Percentiles rank a stretch among this genome's conserved stretches.
These are phyloP conservation scores for Rhagonycha fulva DNA, from an alignment of 2,888 invertebrate genomes.

Conservation along the genomic window DNA sequence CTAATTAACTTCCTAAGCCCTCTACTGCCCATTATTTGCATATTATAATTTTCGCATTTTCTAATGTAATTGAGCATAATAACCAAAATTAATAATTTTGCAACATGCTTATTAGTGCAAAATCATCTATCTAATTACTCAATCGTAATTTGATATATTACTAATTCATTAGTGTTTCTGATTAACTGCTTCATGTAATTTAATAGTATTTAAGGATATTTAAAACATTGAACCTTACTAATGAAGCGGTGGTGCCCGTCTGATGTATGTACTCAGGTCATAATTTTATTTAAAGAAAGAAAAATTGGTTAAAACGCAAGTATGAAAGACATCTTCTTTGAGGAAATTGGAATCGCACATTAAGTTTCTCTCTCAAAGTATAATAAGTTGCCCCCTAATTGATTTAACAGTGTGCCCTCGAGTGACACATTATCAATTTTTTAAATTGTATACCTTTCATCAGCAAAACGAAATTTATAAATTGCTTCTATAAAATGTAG, in stretches of 20 bases:
- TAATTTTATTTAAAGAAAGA: no score
- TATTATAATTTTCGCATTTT: not conserved
- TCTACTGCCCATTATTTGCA: not conserved
- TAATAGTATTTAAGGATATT: not conserved
- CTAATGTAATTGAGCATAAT: not conserved
- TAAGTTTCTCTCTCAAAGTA: no score
- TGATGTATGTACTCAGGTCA: no score
- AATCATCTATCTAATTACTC: not conserved
- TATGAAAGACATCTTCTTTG: no score
- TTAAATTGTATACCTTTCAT: not conserved
- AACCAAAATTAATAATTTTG: not conserved
- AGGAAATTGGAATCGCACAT: no score
- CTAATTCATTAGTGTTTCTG: not conserved
- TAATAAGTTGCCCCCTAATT: no score
- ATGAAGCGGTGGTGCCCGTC: no score
- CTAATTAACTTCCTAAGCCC: not conserved
- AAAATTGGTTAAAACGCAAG: no score
- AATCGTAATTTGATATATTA: not conserved
- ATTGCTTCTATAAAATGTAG: not conserved
- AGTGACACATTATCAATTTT: not conserved
- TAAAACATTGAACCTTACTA: no score
- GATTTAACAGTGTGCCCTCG: no score
- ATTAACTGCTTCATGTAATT: not conserved
- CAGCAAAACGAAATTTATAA: not conserved
- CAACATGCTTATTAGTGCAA: not conserved